A percentile compares a stretch with the other conserved stretches of the same genome.
Conservation (phyloP, 1,140 invertebrate species). For the Gyrodactylus salaris region DNA sequence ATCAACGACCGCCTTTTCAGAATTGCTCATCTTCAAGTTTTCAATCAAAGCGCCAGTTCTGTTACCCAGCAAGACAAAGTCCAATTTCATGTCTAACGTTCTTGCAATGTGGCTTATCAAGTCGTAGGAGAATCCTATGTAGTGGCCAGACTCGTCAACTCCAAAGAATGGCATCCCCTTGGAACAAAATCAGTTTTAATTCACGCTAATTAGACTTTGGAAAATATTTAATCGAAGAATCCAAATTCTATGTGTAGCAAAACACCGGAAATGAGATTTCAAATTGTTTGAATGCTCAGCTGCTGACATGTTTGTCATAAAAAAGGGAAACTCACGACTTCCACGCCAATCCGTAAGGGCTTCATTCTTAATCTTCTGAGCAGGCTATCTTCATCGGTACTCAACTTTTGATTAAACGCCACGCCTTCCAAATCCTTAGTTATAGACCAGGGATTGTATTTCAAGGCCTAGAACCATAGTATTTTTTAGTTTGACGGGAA, state of each 20-base stretch:
- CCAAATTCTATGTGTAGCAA: too few relatives aligned
- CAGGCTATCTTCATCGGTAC: not conserved
- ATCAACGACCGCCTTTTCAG: not conserved
- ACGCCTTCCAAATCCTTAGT: not conserved
- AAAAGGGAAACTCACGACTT: too few relatives aligned
- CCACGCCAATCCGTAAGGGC: not conserved
- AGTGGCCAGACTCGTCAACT: not conserved
- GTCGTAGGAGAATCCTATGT: not conserved
- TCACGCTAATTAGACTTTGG: too few relatives aligned
- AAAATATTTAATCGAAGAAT: too few relatives aligned
- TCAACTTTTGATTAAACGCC: not conserved
- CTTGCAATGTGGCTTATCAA: not conserved
- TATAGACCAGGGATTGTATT: too few relatives aligned
- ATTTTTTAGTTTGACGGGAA: too few relatives aligned
- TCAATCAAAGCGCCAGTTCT: not conserved
- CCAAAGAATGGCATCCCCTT: not conserved
- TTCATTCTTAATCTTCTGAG: not conserved
- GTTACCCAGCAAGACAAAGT: not conserved
- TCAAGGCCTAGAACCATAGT: too few relatives aligned
- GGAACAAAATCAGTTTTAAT: too few relatives aligned
- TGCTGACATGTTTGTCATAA: too few relatives aligned
- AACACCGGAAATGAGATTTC: too few relatives aligned
- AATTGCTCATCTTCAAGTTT: not conserved
- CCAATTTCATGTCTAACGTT: not conserved
- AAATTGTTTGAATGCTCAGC: too few relatives aligned